phyloP scores from a whole-genome alignment of 2,797 vertebrate genomes.

The Sparus aurata region DNA sequence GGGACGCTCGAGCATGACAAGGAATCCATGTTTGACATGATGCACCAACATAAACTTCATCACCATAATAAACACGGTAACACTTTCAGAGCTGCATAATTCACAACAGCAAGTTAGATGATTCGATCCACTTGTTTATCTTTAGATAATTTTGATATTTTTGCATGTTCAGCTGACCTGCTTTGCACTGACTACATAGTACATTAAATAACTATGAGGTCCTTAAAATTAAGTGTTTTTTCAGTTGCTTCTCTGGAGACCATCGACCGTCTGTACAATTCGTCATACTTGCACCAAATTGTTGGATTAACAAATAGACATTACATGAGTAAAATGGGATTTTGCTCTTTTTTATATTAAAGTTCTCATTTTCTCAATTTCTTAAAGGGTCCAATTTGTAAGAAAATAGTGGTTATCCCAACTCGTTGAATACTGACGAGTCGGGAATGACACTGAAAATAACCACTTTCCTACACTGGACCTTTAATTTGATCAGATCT shows the following conservation, averaged over 20 bases:
- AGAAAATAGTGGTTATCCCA: too few relatives aligned
- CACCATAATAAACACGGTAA: neutral
- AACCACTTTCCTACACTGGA: too few relatives aligned
- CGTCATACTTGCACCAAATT: too few relatives aligned
- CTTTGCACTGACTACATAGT: neutral
- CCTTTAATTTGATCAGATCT: too few relatives aligned
- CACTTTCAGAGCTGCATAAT: neutral
- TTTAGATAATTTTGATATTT: neutral
- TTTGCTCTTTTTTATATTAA: too few relatives aligned
- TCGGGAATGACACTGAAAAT: too few relatives aligned
- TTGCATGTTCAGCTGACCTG: neutral
- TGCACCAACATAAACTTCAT: neutral
- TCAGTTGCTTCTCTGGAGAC: neutral
- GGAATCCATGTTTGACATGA: constrained; percentile 21
- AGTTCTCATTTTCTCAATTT: too few relatives aligned
- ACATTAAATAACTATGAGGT: neutral
- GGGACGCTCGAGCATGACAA: constrained; percentile 40
- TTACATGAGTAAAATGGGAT: too few relatives aligned
- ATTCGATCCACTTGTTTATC: too few relatives aligned
- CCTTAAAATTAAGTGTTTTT: neutral
- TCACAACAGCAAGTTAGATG: neutral
- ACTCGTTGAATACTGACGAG: too few relatives aligned
- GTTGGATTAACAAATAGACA: too few relatives aligned
- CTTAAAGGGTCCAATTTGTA: too few relatives aligned
- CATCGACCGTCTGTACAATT: neutral